phyloP scores from a whole-genome alignment of 2,797 vertebrate species.

The Diplodus sargus region DNA sequence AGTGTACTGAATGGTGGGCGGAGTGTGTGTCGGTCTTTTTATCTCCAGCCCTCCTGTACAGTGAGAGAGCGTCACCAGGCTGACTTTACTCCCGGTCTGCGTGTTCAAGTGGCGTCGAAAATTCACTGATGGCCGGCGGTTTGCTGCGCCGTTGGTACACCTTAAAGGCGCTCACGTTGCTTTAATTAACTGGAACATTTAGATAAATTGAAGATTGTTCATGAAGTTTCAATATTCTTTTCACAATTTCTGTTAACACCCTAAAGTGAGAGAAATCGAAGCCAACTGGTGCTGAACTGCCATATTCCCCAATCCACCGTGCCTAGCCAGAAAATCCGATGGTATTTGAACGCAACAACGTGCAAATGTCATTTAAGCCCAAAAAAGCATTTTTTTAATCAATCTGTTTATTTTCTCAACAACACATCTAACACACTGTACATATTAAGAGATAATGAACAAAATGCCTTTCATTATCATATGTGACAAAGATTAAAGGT shows the following conservation, averaged over 20 bases:
- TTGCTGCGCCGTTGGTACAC: not conserved
- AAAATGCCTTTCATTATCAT: not conserved
- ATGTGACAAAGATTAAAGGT: conserved; percentile 3
- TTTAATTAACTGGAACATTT: not conserved
- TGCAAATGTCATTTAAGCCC: not conserved
- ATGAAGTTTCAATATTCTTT: rapidly evolving
- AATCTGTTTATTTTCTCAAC: not conserved
- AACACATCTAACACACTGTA: not conserved
- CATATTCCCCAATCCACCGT: rapidly evolving
- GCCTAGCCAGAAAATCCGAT: conserved; percentile 10
- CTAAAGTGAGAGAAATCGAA: too few relatives aligned
- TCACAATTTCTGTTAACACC: rapidly evolving
- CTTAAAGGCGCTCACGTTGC: not conserved
- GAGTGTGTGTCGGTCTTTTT: conserved; percentile 61
- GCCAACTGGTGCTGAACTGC: not conserved
- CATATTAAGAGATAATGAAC: not conserved
- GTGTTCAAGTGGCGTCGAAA: conserved; percentile 37
- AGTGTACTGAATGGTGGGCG: conserved; percentile 60
- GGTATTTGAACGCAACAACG: conserved; percentile 40
- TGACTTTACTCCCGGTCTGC: conserved; percentile 44
- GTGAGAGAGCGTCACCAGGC: conserved; percentile 55
- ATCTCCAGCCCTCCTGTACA: conserved; percentile 48
- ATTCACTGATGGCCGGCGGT: not conserved
- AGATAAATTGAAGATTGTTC: rapidly evolving
- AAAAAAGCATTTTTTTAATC: conserved; percentile 12